Evolutionary conservation across 2,797 vertebrate genomes (phyloP).

Genomic region (Poecilia picta): DNA sequence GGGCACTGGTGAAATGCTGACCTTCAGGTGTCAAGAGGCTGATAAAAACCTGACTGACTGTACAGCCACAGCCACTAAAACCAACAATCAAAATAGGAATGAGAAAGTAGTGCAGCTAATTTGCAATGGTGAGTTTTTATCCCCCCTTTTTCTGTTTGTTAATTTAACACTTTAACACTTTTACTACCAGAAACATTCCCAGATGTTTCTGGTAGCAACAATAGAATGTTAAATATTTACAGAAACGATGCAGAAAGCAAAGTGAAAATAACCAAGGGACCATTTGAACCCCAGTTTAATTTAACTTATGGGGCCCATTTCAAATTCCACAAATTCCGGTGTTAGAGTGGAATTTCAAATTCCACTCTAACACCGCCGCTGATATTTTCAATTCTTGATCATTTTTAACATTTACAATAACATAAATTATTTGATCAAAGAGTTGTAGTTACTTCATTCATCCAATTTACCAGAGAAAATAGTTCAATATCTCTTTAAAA

Average conservation of each 20-base stretch:
- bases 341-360: too few species aligned
- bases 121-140: conserved; percentile 45
- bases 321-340: too few species aligned
- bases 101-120: background rate
- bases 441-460: background rate
- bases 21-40: background rate
- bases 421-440: too few species aligned
- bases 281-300: background rate
- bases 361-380: background rate
- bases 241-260: too few species aligned
- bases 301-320: background rate
- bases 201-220: background rate
- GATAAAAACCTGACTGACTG: conserved; percentile 18
- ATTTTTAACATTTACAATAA: background rate
- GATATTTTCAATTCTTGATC: background rate
- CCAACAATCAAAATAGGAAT: fast-evolving
- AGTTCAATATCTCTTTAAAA: background rate
- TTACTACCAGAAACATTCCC: background rate
- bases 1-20: background rate
- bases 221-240: background rate
- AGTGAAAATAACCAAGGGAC: background rate
- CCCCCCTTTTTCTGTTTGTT: background rate
- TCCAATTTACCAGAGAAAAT: background rate
- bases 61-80: fast-evolving
- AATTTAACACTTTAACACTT: background rate